Evolutionary conservation across 2,797 vertebrate genomes (phyloP), one percentile per base, ranked within the genome.

Genomic region (Microctenopoma lineatum): DNA sequence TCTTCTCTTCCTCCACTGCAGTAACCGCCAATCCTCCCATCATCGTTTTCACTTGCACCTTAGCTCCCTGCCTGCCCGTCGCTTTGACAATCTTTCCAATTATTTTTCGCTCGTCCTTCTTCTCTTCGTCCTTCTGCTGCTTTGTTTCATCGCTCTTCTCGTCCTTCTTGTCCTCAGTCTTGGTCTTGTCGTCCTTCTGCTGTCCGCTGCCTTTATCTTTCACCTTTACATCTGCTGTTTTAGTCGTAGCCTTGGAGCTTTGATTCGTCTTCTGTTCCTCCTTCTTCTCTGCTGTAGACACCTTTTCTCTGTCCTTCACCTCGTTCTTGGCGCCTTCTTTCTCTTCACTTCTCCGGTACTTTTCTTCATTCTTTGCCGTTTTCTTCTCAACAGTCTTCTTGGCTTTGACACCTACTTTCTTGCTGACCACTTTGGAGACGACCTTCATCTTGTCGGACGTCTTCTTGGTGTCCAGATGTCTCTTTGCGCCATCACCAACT

Each of bases 41-140:
- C 21, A 85, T 85, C 0, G 82, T 89, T 82, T 89, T 92, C n/a
- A 89, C 26, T 3, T 89, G 88, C 11, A 89, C 51, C 66, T 77
- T 89, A 0, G 77, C 2, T 9, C 85, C 74, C 4, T 66, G 74
- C 5, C 58, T 70, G 0, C 52, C 68, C 0, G 69, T 59, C 0
- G 70, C 85, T n/a, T 90, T 92, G 4, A 89, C 88, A 0, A 91
- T 92, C 71, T 92, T 91, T 1, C 89, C 91, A 3, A 91, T 91
- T 0, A 91, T 90, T 50, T 82, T 91, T 4, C 77, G 81, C 73
- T 81, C 80, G 0, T 80, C 85, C 16, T 80, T 81, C 47, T 66
- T 75, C 1, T 73, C 66, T 10, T 79, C 73, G 1, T 72, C 75
- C 21, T 56, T 71, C 50, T 69, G 41, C 55, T 59, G 38, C 38